phyloP scores from a whole-genome alignment of 2,113 vertebrate genomes.

The Chauna torquata region DNA sequence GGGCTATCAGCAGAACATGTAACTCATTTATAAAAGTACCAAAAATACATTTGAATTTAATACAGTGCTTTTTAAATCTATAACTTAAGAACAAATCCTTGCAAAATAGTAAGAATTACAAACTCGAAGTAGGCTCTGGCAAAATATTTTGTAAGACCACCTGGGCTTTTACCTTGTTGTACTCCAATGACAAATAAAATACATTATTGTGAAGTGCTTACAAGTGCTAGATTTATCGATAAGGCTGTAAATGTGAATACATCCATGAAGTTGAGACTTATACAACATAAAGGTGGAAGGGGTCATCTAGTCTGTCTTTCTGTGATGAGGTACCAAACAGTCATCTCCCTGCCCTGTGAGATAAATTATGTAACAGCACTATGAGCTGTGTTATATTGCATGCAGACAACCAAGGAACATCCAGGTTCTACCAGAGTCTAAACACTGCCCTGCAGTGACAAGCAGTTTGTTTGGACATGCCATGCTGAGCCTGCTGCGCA shows the following conservation, averaged over 20 bases:
- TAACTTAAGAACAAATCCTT: not conserved
- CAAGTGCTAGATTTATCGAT: constrained; percentile 11
- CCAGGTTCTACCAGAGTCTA: not conserved
- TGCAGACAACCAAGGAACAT: not conserved
- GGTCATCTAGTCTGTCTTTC: not conserved
- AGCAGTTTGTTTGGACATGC: not conserved
- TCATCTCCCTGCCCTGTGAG: not conserved
- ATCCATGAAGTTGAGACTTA: not conserved
- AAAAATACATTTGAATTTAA: not conserved
- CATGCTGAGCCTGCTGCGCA: not conserved
- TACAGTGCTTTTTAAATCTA: not conserved
- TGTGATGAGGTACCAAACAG: fast-evolving
- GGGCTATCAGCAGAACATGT: not conserved
- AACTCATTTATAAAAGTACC: not conserved
- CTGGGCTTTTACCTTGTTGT: not conserved
- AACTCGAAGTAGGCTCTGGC: not conserved
- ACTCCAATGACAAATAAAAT: constrained; percentile 47
- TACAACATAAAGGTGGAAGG: not conserved
- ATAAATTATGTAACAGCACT: not conserved
- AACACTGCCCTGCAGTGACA: not conserved
- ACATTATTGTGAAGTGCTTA: constrained; percentile 37
- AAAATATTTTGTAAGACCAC: not conserved
- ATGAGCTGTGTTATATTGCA: not conserved
- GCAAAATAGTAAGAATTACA: not conserved
- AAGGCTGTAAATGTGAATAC: not conserved